These are phyloP conservation scores for Oreohelix idahoensis DNA, from an alignment of 1,140 invertebrate species.

Conservation along the genomic window DNA sequence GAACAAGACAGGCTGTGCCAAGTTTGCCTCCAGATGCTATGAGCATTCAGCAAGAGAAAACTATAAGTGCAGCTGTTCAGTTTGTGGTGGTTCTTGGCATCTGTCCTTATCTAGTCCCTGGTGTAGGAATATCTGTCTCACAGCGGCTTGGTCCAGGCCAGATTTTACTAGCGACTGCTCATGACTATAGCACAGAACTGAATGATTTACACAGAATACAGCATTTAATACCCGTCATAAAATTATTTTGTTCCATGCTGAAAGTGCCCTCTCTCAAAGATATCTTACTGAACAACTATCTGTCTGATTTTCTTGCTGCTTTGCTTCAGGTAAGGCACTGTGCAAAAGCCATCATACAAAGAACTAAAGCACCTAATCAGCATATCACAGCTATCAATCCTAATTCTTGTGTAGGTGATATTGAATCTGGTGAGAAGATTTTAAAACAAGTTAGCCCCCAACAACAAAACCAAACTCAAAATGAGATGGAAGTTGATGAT, in stretches of 20 bases:
- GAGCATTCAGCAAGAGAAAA: slow-evolving; percentile 28
- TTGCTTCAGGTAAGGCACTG: slow-evolving; percentile 17
- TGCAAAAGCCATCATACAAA: neutral
- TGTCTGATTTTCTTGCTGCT: slow-evolving; percentile 16
- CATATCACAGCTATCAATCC: neutral
- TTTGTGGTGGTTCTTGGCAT: slow-evolving; percentile 31
- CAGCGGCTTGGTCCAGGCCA: slow-evolving; percentile 29
- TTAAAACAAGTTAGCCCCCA: neutral
- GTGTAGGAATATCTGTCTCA: slow-evolving; percentile 37
- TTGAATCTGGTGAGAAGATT: neutral
- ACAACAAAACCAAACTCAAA: neutral
- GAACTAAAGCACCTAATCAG: neutral
- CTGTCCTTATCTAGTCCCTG: slow-evolving; percentile 23
- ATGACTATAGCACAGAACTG: slow-evolving; percentile 23
- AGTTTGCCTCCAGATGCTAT: slow-evolving; percentile 4
- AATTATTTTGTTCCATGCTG: slow-evolving; percentile 6
- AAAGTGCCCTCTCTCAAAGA: neutral
- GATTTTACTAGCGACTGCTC: slow-evolving; percentile 28
- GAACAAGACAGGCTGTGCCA: neutral
- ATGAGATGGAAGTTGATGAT: neutral
- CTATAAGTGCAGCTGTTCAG: slow-evolving; percentile 13
- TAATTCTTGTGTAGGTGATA: neutral
- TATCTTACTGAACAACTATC: slow-evolving; percentile 22
- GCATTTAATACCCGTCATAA: slow-evolving; percentile 6
- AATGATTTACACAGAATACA: slow-evolving; percentile 22